Conservation (phyloP, 2,113 vertebrate genomes). For the Plecotus auritus region DNA sequence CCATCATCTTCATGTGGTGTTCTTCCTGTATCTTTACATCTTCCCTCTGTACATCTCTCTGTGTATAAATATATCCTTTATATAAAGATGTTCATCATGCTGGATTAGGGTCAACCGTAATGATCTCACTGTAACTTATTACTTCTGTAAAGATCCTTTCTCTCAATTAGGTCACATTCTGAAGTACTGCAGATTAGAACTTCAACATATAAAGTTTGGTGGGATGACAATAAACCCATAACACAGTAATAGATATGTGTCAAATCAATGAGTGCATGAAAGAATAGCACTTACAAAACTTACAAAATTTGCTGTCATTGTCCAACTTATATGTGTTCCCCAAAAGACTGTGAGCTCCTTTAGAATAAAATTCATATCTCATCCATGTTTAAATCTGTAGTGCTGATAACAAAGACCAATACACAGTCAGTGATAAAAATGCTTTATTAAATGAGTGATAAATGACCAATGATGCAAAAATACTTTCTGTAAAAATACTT, state of each 20-base stretch:
- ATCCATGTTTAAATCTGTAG: neutral
- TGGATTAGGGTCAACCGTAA: neutral
- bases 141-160: neutral
- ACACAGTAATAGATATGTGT: neutral
- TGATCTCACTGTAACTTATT: neutral
- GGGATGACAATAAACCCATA: neutral
- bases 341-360: neutral
- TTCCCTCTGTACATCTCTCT: neutral
- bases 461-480: neutral
- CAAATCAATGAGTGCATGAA: neutral
- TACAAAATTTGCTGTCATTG: neutral
- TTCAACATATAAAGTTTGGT: neutral
- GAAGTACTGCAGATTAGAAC: neutral
- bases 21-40: neutral
- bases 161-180: neutral
- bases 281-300: neutral
- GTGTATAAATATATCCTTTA: neutral
- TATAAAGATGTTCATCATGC: neutral
- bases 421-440: neutral
- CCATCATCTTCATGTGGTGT: too few species aligned
- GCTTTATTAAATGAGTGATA: neutral
- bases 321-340: neutral
- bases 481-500: slow-evolving; percentile 3
- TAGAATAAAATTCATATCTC: neutral
- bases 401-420: neutral